These are phyloP conservation scores for Sciurus niger DNA, from an alignment of 2,113 vertebrate genomes.

Conservation along the genomic window DNA sequence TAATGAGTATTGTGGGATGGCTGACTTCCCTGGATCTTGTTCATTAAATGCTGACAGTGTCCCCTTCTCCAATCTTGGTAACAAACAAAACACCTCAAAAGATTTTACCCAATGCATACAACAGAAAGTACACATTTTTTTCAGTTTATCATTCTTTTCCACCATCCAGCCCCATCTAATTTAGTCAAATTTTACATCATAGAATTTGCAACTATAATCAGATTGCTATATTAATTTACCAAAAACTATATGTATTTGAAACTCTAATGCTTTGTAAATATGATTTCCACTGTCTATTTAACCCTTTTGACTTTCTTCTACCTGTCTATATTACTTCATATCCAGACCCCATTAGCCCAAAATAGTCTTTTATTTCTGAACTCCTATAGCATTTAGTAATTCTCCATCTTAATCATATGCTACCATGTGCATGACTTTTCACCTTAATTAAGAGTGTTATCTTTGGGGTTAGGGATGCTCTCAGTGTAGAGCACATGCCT, in stretches of 20 bases:
- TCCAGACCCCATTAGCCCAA: neutral
- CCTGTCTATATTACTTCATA: neutral
- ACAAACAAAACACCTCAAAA: slow-evolving; percentile 25
- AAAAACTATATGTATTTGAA: slow-evolving; percentile 49
- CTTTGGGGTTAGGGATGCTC: neutral
- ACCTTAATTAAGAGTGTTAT: neutral
- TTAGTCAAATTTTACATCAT: slow-evolving; percentile 28
- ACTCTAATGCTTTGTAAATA: slow-evolving; percentile 31
- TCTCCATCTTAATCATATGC: neutral
- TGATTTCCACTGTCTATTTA: neutral
- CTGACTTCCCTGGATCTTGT: neutral
- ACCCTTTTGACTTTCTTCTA: neutral
- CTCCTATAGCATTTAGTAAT: neutral
- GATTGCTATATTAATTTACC: neutral
- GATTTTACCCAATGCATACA: neutral
- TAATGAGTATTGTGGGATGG: neutral
- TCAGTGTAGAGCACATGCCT: neutral
- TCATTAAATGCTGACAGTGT: neutral
- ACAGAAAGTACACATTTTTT: neutral
- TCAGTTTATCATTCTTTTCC: neutral
- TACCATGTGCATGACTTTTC: neutral
- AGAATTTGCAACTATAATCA: slow-evolving; percentile 16
- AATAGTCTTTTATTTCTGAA: neutral
- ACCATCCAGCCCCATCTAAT: neutral
- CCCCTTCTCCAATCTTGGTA: neutral